A percentile compares a stretch with the other conserved stretches of the same genome.
These are phyloP conservation scores for Phrynocephalus guinanensis DNA, from an alignment of 2,797 vertebrate species.

Conservation along the genomic window DNA sequence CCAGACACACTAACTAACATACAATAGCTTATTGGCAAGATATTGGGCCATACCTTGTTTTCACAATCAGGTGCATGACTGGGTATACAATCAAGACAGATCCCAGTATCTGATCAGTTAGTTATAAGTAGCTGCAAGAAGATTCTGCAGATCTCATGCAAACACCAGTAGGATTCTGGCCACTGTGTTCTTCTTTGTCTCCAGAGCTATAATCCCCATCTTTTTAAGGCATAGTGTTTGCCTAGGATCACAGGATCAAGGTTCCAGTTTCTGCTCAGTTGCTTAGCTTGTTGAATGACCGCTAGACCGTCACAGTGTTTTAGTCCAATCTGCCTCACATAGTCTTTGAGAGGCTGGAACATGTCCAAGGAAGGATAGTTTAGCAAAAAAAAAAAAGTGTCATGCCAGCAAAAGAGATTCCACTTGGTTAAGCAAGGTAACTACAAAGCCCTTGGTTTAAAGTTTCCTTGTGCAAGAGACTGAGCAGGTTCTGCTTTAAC, in stretches of 20 bases:
- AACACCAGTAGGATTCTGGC: no score
- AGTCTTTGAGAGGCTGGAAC: not conserved
- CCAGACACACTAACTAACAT: no score
- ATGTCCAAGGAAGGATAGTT: no score
- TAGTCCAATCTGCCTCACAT: not conserved
- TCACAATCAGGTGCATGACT: no score
- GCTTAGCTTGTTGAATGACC: not conserved
- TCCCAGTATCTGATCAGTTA: no score
- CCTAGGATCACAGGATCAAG: not conserved
- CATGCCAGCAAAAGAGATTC: not conserved
- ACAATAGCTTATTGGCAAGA: no score
- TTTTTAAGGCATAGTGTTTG: not conserved
- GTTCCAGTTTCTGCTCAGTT: not conserved
- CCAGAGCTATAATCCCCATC: not conserved
- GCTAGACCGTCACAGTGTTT: not conserved
- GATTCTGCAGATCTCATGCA: no score
- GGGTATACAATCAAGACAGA: no score
- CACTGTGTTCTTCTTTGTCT: no score
- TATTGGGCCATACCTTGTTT: no score
- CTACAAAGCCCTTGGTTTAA: not conserved
- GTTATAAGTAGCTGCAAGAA: no score
- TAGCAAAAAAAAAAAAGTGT: not conserved
- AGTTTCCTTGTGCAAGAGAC: not conserved
- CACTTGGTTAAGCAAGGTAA: not conserved
- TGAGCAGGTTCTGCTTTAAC: not conserved